Base-by-base conservation (phyloP, 2,113 vertebrate genomes). In the Galemys pyrenaicus region DNA sequence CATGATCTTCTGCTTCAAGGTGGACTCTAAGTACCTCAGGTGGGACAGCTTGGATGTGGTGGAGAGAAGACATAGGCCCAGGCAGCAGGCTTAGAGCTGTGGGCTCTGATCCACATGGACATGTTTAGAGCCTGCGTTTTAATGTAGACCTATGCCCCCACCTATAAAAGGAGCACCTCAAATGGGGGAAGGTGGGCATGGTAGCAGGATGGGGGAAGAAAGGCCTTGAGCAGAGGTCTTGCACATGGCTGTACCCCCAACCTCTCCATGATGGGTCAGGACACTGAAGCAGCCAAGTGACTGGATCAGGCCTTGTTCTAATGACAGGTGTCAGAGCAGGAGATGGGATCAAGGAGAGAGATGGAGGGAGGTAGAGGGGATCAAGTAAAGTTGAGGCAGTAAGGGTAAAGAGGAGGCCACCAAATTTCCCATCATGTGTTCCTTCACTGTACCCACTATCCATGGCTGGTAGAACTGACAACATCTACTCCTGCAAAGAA, bases 81-180 rank as follows among this genome's bases (percentile, higher is more conserved):
- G 54, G 74, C 17, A 62, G 22, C 32, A 20, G 1, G 10, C 9
- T 77, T 35, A 20, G 32, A 65, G 46, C 35, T 56, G n/a, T 0
- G 1, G 19, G 74, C 13, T 6, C 54, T 68, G 41, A 2, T 32
- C n/a, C 32, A 56, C 35, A 30, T 8, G 4, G 24, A 6, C 62
- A 19, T 73, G 30, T 58, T 56, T 30, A 10, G 39, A 0, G 22
- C 39, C 67, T 51, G 28, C 22, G 1, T 58, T 67, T 75, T 15
- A 51, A 41, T 3, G 4, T 0, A 32, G 32, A 37, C 1, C 1
- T 65, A n/a, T 10, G 35, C 60, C 37, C 3, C 22, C 44, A 28
- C 30, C 35, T 64, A 30, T 2, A 46, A 73, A 78, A 30, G 54
- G 20, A 80, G 6, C 8, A 8, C 44, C n/a, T 87, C 35, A 26